Base-by-base conservation (phyloP, 1,140 invertebrate species). In the Alviniconcha marisindica region DNA sequence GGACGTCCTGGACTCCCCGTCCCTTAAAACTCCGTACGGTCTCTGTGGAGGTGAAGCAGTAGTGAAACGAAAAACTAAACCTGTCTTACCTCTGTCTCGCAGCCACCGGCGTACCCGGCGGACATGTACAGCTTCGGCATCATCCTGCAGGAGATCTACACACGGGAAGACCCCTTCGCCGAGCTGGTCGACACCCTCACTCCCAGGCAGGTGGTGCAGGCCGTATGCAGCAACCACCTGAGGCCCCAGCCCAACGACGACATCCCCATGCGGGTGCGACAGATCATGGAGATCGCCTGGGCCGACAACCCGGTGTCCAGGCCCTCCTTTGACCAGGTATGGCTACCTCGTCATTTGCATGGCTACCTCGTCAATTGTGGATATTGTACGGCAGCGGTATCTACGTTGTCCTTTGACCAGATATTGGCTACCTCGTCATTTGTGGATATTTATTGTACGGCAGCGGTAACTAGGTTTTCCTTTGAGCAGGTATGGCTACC, bases 81-180 rank as follows among this genome's bases (percentile, higher is more conserved):
- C n/a, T n/a, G n/a, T n/a, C n/a, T 38, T 33, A 73, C 36, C 0
- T 73, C 31, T 73, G 66, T 15, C 21, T 73, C 76, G 2, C 71
- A 84, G 56, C 33, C 33, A 1, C 82, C 84, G 4, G 77, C 85
- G 4, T 33, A 60, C 24, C 21, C 66, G 14, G 51, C 54, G 24
- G 90, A 90, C 85, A 78, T 88, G 14, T 90, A 90, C 79, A 90
- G 89, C 48, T 88, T 88, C 66, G 82, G 80, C 7, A 89, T 90
- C 48, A 85, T 90, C 63, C 80, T 89, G 33, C 85, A 86, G 56
- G 89, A 90, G 77, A 82, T 91, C 38, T 91, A 89, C 66, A 87
- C 86, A 0, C 78, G 88, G 31, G 84, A 90, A 4, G 81, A 85
- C 10, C 90, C 89, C 18, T 91, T 86, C 82, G 51, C 73, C 12